These are phyloP conservation scores for Chondrilla cf. caribensis DNA, from an alignment of 37 sponge, comb jelly and placozoan species.

Conservation along the genomic window DNA sequence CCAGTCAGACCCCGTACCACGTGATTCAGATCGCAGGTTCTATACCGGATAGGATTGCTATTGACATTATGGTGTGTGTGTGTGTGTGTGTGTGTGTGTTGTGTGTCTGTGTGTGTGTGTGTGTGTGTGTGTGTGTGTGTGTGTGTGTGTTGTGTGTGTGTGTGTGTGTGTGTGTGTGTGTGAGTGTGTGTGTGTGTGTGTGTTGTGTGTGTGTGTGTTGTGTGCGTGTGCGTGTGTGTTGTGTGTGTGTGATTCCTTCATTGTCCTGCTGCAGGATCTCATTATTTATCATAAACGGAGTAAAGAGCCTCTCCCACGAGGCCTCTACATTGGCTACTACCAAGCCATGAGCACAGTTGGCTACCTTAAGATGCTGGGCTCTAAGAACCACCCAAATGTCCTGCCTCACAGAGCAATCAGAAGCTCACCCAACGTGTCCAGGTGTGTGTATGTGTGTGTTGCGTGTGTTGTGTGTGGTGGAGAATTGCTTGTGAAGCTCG, in stretches of 20 bases:
- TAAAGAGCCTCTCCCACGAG: conserved; percentile 16
- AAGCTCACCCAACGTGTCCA: conserved; percentile 65
- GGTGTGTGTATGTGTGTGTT: conserved; percentile 18
- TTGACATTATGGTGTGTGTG: conserved; percentile 7
- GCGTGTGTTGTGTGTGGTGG: background rate
- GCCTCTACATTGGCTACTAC: conserved; percentile 81
- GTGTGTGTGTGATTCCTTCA: background rate
- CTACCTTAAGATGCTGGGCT: conserved; percentile 60
- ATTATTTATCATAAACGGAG: background rate
- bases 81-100: background rate
- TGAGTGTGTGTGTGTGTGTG: too few relatives aligned
- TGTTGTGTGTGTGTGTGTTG: background rate
- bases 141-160: background rate
- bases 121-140: background rate
- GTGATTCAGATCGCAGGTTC: background rate
- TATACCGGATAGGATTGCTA: background rate
- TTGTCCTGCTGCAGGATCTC: background rate
- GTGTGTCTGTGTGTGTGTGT: background rate
- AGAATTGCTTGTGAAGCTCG: background rate
- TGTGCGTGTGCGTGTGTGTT: background rate
- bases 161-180: background rate
- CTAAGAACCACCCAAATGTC: conserved; percentile 56
- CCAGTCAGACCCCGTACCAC: background rate
- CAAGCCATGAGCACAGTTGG: conserved; percentile 64
- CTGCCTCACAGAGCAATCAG: conserved; percentile 71